Evolutionary conservation across 2,888 invertebrate genomes (phyloP).

Genomic region (Megalurothrips usitatus): DNA sequence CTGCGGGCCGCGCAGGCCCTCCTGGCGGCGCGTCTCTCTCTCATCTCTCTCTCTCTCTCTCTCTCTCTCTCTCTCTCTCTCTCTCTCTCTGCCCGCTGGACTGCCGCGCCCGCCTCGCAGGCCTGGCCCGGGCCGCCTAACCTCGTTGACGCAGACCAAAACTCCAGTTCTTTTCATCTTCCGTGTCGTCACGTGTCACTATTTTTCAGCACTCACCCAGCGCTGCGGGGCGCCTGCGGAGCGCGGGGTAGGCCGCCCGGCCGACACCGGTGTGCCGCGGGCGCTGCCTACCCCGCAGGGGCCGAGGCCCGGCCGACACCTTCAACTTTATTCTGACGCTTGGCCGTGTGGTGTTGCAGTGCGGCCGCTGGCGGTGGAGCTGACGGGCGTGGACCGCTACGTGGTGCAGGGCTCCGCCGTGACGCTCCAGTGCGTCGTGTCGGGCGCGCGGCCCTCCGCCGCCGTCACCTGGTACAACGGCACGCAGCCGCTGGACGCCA

Average conservation of each 20-base stretch:
- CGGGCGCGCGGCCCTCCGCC: constrained; percentile 78
- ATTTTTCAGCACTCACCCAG: too few species aligned
- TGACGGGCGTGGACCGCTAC: constrained; percentile 71
- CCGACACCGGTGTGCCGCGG: not conserved
- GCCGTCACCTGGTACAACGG: constrained; percentile 82
- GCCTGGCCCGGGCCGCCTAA: not conserved
- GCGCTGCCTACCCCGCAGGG: not conserved
- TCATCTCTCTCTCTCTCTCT: not conserved
- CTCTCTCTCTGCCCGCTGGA: not conserved
- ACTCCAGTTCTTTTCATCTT: not conserved
- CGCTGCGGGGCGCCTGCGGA: not conserved
- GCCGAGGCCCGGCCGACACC: too few species aligned
- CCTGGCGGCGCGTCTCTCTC: not conserved
- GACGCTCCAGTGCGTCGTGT: constrained; percentile 69
- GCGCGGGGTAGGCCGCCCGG: not conserved
- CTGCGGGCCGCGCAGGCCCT: not conserved
- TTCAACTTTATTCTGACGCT: constrained; percentile 22
- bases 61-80: not conserved
- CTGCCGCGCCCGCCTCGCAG: not conserved
- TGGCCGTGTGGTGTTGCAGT: constrained; percentile 55
- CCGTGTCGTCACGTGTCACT: too few species aligned
- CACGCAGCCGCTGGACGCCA: constrained; percentile 48
- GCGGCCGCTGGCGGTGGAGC: constrained; percentile 69
- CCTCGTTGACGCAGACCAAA: not conserved
- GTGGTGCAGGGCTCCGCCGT: constrained; percentile 76